Evolutionary conservation across 2,888 invertebrate genomes (phyloP).

Genomic region (Formica aserva): DNA sequence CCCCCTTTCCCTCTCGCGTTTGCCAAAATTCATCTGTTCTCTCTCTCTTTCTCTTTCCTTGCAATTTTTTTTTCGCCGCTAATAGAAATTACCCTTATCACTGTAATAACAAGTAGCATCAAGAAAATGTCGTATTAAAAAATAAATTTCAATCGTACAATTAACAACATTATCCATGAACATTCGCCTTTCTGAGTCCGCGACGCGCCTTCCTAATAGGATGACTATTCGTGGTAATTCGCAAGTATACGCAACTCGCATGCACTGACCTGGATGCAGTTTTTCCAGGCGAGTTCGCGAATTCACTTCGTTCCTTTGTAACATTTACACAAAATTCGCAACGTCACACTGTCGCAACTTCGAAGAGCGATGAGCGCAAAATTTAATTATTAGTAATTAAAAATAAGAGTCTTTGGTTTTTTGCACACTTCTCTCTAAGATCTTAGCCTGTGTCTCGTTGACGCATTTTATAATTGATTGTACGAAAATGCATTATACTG

Average conservation of each 20-base stretch:
- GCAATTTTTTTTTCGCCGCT: constrained; percentile 14
- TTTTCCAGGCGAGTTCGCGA: neutral
- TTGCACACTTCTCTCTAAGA: neutral
- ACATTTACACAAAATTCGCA: constrained; percentile 1
- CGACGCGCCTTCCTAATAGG: neutral
- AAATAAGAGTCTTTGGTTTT: constrained; percentile 82
- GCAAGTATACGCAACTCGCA: neutral
- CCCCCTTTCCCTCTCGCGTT: constrained; percentile 38
- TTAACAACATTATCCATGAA: constrained; percentile 70
- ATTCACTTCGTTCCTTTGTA: neutral
- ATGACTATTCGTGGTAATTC: neutral
- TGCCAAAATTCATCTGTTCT: constrained; percentile 39
- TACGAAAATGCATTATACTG: constrained; percentile 42
- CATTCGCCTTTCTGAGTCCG: constrained; percentile 31
- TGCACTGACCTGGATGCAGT: neutral
- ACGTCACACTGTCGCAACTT: neutral
- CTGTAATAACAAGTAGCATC: constrained; percentile 44
- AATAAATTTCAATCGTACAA: constrained; percentile 81
- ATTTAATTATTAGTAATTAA: constrained; percentile 43
- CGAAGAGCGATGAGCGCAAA: constrained; percentile 7
- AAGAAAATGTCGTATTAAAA: constrained; percentile 70
- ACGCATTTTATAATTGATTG: neutral
- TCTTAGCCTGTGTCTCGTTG: neutral
- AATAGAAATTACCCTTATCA: constrained; percentile 67
- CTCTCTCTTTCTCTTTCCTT: constrained; percentile 18